Evolutionary conservation across 2,113 vertebrate genomes (phyloP), one percentile per base, ranked within the genome.

Genomic region (Anhinga rufa): DNA sequence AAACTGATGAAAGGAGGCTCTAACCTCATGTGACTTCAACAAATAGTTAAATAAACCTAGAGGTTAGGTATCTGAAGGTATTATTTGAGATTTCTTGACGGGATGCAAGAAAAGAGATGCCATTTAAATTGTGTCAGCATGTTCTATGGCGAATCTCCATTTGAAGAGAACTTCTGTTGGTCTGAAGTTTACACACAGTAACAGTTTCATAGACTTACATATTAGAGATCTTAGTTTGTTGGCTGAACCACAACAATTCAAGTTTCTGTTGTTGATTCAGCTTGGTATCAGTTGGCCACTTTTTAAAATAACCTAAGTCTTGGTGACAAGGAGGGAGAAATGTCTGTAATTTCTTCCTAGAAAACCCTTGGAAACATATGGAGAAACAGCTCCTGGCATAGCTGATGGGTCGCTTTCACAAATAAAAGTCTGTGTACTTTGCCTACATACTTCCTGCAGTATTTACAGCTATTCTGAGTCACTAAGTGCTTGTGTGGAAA

Each of bases 21-120:
- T 86, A 44, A 91, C 34, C 25, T 86, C 58, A 42, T 34, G 17
- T 81, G 81, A 52, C 69, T 95, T 78, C 57, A 95, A 20, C 52
- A 94, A 77, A 85, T 76, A 90, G 70, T 93, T 92, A 92, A 95
- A 92, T 91, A 97, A 96, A 88, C 76, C 71, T 86, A 31, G 84
- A 94, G 83, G 29, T 84, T 94, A 77, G 51, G 92, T 92, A 58
- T 46, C 36, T 95, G 87, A 48, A 93, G 75, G 88, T 94, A 78
- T 12, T 61, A 74, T 28, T 82, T 76, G 85, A 79, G 61, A 62
- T 95, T 93, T 97, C 66, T 96, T 94, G 34, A 76, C 52, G 20
- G 34, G 80, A 76, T 87, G 69, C 55, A 94, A 93, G 85, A 91
- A 97, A 77, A 80, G 51, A 89, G 58, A 81, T 97, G 32, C 46